Conservation (phyloP, 2,888 invertebrate species). For the Labia minor region DNA sequence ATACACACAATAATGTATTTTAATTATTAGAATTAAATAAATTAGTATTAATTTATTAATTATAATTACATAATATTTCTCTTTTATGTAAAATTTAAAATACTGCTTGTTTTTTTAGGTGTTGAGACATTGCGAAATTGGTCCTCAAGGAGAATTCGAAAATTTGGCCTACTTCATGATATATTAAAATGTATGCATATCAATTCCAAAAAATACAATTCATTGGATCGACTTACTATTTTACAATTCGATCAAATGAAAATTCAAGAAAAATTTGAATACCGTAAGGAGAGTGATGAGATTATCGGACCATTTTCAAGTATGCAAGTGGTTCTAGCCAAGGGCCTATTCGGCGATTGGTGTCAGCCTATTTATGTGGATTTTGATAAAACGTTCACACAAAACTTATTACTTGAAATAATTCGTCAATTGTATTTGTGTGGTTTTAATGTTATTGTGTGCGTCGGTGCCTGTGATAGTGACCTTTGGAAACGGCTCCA, state of each 20-base stretch:
- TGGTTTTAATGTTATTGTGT: neutral
- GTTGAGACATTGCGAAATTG: neutral
- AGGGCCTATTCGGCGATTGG: constrained; percentile 28
- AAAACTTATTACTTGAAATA: constrained; percentile 22
- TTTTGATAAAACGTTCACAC: constrained; percentile 31
- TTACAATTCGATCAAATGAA: constrained; percentile 20
- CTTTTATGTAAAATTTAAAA: no score
- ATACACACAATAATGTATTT: no score
- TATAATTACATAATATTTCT: no score
- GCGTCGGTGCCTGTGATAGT: neutral
- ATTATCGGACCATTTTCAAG: constrained; percentile 16
- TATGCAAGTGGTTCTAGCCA: constrained; percentile 29
- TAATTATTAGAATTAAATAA: no score
- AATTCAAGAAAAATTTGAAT: constrained; percentile 15
- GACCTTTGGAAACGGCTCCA: neutral
- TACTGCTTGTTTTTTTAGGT: constrained; percentile 17
- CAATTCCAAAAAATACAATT: neutral
- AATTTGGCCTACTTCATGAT: constrained; percentile 15
- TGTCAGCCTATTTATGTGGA: constrained; percentile 28
- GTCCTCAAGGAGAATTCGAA: neutral
- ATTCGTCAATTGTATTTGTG: neutral
- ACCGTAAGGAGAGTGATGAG: constrained; percentile 14
- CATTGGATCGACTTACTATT: neutral
- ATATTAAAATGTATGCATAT: constrained; percentile 17
- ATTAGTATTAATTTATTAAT: no score